Base-by-base conservation (phyloP, 2,888 invertebrate species). In the Aphrophora alni region DNA sequence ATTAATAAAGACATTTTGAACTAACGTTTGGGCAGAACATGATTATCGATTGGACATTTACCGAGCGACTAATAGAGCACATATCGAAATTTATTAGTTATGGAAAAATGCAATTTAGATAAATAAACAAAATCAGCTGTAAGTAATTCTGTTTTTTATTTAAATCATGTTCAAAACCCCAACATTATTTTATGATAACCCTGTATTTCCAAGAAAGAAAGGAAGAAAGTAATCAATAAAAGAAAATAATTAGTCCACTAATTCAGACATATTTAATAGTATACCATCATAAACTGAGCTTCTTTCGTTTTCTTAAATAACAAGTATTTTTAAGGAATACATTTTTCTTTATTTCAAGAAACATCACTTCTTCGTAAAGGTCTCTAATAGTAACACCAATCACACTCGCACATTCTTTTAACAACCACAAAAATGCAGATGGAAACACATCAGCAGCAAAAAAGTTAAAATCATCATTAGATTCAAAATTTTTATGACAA, bases 321-420 rank as follows among this genome's bases (percentile, higher is more conserved):
- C 21, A 5, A 59, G 2, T 21, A 59, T 2, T 59, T 59, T 59
- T 59, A 3, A 21, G 12, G 21, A 59, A 59, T 21, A 14, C 1
- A 21, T 5, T 59, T 59, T 59, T 59, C 59, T 77, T 80, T 25
- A 33, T 80, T 68, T 82, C 82, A 38, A 82, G 51, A 4, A 86
- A 78, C 27, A 87, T 87, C 12, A 89, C 84, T 85, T 89, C 88
- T 74, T 86, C 86, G 80, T 89, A 89, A 5, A 89, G 84, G 81
- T 88, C 87, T 77, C 87, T 85, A 0, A 83, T 81, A 0, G 85
- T 81, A 85, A 88, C 87, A 85, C 88, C 88, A 4, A 87, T 75
- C 33, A 86, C 78, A 69, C 82, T 82, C 0, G 88, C 87, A 80
- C 88, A 88, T 82, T 88, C 88, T 51, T 86, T 86, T 12, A 89